These are phyloP conservation scores for Cepaea hortensis DNA, from an alignment of 2,888 invertebrate species.

Conservation along the genomic window DNA sequence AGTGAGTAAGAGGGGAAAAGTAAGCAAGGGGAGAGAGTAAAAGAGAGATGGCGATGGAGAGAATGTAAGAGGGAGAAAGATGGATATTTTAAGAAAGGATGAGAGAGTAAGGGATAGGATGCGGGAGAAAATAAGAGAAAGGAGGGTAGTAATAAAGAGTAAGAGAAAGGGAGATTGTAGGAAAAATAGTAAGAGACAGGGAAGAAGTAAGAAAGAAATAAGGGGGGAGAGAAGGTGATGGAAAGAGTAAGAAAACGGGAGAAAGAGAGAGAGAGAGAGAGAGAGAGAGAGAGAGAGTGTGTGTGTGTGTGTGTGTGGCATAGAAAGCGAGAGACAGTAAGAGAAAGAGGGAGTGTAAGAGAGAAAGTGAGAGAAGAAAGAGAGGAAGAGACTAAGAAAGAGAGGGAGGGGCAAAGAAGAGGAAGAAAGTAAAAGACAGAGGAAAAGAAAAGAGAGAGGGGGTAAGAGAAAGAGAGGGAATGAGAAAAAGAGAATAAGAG, in stretches of 20 bases:
- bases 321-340: background rate
- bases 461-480: no score
- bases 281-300: background rate
- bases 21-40: background rate
- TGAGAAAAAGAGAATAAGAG: no score
- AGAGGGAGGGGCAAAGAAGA: no score
- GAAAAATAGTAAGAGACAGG: background rate
- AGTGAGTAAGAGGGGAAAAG: background rate
- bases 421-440: no score
- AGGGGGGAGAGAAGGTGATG: background rate
- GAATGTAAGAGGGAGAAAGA: slow-evolving; percentile 32
- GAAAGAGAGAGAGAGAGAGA: background rate
- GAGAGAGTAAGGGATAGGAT: background rate
- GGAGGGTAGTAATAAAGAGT: slow-evolving; percentile 5
- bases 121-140: background rate
- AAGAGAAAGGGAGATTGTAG: background rate
- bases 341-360: background rate
- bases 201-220: background rate
- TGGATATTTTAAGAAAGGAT: slow-evolving; percentile 31
- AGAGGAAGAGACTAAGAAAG: no score
- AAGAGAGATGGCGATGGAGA: slow-evolving; percentile 22
- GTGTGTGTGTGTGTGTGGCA: no score
- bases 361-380: no score
- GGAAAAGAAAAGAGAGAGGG: no score
- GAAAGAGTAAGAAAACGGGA: background rate